Conservation (phyloP, 2,797 vertebrate species). For the Sebastes cheni region DNA sequence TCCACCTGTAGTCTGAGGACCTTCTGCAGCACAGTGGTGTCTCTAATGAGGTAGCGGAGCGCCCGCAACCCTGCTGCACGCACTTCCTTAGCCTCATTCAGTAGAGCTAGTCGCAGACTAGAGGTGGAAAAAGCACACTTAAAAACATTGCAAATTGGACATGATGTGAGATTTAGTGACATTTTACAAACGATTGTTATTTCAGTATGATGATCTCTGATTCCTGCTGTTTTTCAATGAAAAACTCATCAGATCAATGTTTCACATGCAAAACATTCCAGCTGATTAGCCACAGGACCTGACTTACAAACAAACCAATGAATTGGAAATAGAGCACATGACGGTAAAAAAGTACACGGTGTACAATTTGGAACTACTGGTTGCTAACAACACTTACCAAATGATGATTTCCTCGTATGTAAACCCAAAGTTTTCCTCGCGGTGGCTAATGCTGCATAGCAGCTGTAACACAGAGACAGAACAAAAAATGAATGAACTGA, state of each 20-base stretch:
- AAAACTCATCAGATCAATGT: background rate
- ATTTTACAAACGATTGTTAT: background rate
- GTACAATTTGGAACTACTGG: background rate
- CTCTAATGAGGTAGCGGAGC: slow-evolving; percentile 96
- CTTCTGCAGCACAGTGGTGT: slow-evolving; percentile 93
- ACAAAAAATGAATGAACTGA: background rate
- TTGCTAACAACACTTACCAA: slow-evolving; percentile 86
- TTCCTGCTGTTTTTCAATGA: background rate
- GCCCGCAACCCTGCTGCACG: slow-evolving; percentile 95
- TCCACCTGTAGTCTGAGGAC: slow-evolving; percentile 96
- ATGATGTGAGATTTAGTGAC: background rate
- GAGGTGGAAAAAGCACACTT: slow-evolving; percentile 6
- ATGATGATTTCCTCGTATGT: slow-evolving; percentile 98
- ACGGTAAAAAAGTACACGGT: background rate
- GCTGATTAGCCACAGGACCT: background rate
- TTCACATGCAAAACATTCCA: background rate
- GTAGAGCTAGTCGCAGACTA: slow-evolving; percentile 94
- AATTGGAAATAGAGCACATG: background rate
- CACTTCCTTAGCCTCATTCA: slow-evolving; percentile 99
- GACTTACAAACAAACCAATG: background rate
- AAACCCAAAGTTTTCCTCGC: slow-evolving; percentile 95
- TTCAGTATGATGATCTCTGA: background rate
- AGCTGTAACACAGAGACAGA: slow-evolving; percentile 81
- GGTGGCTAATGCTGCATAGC: slow-evolving; percentile 93
- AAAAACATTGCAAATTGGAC: background rate